Evolutionary conservation across 1,140 invertebrate species (phyloP).

Genomic region (Saccostrea echinata): DNA sequence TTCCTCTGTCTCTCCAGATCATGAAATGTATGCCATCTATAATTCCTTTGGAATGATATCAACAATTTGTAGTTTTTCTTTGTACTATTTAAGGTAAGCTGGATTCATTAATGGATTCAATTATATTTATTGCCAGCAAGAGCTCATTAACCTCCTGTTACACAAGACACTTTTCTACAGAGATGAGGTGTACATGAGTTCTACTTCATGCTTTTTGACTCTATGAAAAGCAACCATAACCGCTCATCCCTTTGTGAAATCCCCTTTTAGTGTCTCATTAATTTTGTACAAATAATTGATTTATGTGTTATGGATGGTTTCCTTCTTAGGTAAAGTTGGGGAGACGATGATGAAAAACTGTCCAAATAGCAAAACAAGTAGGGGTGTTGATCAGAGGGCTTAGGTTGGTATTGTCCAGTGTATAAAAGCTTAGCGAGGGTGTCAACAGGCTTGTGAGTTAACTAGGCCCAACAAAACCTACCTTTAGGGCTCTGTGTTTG

Average conservation of each 20-base stretch:
- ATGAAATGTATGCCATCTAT: too few relatives aligned
- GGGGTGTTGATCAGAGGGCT: constrained; percentile 11
- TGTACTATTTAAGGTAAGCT: too few relatives aligned
- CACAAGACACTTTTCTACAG: not conserved
- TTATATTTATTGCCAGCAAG: not conserved
- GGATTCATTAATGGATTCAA: too few relatives aligned
- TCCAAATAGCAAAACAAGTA: not conserved
- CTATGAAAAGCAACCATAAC: not conserved
- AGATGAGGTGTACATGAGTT: not conserved
- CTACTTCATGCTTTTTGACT: constrained; percentile 19
- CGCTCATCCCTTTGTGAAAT: not conserved
- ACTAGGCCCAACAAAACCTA: not conserved
- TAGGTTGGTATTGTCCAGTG: constrained; percentile 4
- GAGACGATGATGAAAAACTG: not conserved
- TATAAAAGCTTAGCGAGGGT: constrained; percentile 17
- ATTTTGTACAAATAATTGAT: constrained; percentile 31
- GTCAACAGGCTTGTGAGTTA: not conserved
- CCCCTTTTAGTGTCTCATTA: constrained; percentile 1
- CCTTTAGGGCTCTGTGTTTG: not conserved
- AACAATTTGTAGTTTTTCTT: too few relatives aligned
- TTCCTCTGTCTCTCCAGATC: too few relatives aligned
- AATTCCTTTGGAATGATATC: too few relatives aligned
- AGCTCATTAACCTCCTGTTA: not conserved
- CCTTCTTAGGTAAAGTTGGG: constrained; percentile 4
- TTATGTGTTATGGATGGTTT: constrained; percentile 22